Conservation (phyloP, 2,113 vertebrate genomes). For the Megaceryle torquata region DNA sequence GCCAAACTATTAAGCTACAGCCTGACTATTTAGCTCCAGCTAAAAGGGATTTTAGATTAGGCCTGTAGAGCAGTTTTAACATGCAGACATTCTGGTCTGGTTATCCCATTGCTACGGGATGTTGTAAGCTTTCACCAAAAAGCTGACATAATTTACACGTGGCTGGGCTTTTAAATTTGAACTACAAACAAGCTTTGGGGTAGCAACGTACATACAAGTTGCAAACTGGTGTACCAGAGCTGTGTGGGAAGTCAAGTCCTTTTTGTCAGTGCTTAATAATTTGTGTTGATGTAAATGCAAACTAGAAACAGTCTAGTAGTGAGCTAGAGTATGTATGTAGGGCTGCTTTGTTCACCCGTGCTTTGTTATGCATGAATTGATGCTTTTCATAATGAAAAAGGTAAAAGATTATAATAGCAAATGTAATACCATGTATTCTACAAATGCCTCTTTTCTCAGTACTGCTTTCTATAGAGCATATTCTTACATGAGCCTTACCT, state of each 20-base stretch:
- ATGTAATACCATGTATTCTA: fast-evolving
- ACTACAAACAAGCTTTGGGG: background rate
- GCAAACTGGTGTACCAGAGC: background rate
- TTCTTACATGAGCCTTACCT: background rate
- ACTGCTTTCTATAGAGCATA: background rate
- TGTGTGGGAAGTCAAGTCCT: background rate
- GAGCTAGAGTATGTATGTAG: background rate
- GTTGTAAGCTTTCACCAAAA: background rate
- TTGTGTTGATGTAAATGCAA: background rate
- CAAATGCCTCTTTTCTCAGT: background rate
- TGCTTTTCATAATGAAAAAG: background rate
- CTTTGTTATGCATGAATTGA: background rate
- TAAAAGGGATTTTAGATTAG: background rate
- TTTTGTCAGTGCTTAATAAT: background rate
- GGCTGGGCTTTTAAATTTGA: background rate
- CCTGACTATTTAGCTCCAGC: background rate
- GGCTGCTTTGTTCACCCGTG: background rate
- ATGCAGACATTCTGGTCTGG: background rate
- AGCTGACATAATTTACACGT: background rate
- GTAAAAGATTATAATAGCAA: background rate
- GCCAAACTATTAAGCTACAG: background rate
- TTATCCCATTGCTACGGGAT: background rate
- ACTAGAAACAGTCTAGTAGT: background rate
- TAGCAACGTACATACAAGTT: background rate
- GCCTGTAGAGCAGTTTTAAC: background rate